A percentile compares a stretch with the other conserved stretches of the same genome.
phyloP scores from a whole-genome alignment of 2,888 invertebrate species.

The Meloe dianella region DNA sequence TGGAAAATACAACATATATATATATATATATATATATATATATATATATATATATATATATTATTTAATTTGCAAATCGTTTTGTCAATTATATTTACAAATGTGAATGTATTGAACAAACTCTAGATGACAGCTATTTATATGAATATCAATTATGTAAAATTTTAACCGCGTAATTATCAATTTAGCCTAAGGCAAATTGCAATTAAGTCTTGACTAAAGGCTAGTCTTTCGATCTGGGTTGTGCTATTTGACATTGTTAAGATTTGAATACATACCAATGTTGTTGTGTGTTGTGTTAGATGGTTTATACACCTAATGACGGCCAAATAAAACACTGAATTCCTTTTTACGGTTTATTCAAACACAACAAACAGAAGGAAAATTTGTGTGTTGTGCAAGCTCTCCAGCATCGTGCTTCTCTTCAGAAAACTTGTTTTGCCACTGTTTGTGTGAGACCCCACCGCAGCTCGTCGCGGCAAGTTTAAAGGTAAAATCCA shows the following conservation, averaged over 20 bases:
- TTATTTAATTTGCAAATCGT: neutral
- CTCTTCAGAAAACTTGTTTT: slow-evolving; percentile 47
- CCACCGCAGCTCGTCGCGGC: slow-evolving; percentile 39
- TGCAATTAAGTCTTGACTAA: slow-evolving; percentile 24
- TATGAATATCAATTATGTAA: slow-evolving; percentile 8
- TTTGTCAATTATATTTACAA: neutral
- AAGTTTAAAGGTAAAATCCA: slow-evolving; percentile 40
- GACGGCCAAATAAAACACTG: neutral
- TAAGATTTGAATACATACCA: slow-evolving; percentile 1
- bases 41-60: too few relatives aligned
- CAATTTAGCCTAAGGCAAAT: slow-evolving; percentile 37
- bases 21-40: too few relatives aligned
- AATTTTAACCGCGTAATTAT: slow-evolving; percentile 36
- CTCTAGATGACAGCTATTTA: slow-evolving; percentile 9
- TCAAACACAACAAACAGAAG: slow-evolving; percentile 23
- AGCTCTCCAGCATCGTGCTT: slow-evolving; percentile 40
- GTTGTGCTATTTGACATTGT: slow-evolving; percentile 6
- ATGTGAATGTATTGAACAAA: slow-evolving; percentile 15
- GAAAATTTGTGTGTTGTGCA: slow-evolving; percentile 22
- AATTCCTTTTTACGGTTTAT: neutral
- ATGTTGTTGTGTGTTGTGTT: neutral
- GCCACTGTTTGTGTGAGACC: slow-evolving; percentile 37
- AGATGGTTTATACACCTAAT: neutral
- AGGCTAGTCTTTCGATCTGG: neutral
- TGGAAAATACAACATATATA: slow-evolving; percentile 17